Conservation (phyloP, 1,140 invertebrate genomes). For the Plodia interpunctella region DNA sequence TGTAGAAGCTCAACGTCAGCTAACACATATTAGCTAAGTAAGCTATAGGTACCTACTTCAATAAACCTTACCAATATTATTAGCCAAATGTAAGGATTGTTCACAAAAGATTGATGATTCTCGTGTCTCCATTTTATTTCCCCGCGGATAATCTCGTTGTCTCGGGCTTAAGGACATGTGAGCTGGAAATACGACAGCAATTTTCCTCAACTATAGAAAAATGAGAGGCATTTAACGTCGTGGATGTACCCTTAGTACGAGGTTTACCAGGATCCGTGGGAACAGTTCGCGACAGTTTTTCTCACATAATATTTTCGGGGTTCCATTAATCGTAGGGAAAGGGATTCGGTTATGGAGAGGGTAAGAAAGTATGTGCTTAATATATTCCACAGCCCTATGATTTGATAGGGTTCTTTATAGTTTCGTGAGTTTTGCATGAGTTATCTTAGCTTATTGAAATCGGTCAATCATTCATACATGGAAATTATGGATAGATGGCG, state of each 20-base stretch:
- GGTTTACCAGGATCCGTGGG: neutral
- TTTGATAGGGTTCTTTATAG: no score
- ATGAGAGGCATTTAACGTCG: slow-evolving; percentile 64
- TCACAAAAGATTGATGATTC: slow-evolving; percentile 60
- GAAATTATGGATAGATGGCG: no score
- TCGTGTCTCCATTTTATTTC: slow-evolving; percentile 68
- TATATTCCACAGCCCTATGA: neutral
- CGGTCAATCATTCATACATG: no score
- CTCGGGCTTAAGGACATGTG: slow-evolving; percentile 70
- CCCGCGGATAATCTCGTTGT: slow-evolving; percentile 72
- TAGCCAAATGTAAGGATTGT: slow-evolving; percentile 34
- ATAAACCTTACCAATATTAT: slow-evolving; percentile 31
- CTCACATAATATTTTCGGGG: slow-evolving; percentile 6
- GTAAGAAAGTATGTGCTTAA: neutral
- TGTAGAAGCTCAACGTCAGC: no score
- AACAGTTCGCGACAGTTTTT: slow-evolving; percentile 7
- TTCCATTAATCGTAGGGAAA: slow-evolving; percentile 2
- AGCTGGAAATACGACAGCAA: slow-evolving; percentile 69
- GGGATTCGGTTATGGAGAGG: neutral
- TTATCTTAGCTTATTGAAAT: no score
- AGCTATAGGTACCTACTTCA: no score
- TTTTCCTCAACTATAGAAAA: slow-evolving; percentile 73
- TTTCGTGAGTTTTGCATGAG: no score
- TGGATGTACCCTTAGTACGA: slow-evolving; percentile 38
- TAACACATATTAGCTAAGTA: no score